Conservation (phyloP, 2,888 invertebrate genomes). For the Scelioninae gen. 1 region DNA sequence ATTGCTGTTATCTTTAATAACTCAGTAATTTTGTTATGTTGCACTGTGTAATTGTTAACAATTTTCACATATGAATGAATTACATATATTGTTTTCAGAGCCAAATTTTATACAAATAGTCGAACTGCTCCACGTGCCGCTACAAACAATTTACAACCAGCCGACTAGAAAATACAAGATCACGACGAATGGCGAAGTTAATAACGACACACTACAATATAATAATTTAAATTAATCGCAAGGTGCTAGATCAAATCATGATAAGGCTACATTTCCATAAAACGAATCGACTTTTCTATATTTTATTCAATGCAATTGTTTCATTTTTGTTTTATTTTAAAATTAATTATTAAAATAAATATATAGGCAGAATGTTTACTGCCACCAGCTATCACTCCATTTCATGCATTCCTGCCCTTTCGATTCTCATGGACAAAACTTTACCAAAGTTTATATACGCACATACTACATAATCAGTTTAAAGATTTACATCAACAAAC, state of each 20-base stretch:
- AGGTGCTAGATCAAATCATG: conserved; percentile 78
- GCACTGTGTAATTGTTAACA: too few relatives aligned
- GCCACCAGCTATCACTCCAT: neutral
- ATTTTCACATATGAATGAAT: neutral
- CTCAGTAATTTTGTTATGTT: too few relatives aligned
- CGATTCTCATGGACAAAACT: neutral
- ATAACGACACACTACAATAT: conserved; percentile 78
- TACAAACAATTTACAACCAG: conserved; percentile 92
- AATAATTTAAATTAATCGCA: conserved; percentile 75
- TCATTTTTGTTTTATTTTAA: neutral
- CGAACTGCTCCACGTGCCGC: conserved; percentile 93
- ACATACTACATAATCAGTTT: conserved; percentile 19
- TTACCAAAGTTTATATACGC: conserved; percentile 25
- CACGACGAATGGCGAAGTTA: conserved; percentile 82
- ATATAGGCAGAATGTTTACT: neutral
- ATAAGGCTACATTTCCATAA: conserved; percentile 75
- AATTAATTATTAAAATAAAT: neutral
- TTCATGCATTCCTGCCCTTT: conserved; percentile 5
- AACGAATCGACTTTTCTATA: conserved; percentile 18
- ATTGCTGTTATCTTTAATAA: too few relatives aligned
- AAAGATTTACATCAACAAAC: conserved; percentile 3
- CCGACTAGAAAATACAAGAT: conserved; percentile 85
- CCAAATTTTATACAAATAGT: conserved; percentile 92
- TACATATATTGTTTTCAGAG: conserved; percentile 86
- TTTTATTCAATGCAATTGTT: neutral